Percentiles rank a stretch among this genome's conserved stretches.
These are phyloP conservation scores for Ranitomeya variabilis DNA, from an alignment of 2,113 vertebrate genomes.

Conservation along the genomic window DNA sequence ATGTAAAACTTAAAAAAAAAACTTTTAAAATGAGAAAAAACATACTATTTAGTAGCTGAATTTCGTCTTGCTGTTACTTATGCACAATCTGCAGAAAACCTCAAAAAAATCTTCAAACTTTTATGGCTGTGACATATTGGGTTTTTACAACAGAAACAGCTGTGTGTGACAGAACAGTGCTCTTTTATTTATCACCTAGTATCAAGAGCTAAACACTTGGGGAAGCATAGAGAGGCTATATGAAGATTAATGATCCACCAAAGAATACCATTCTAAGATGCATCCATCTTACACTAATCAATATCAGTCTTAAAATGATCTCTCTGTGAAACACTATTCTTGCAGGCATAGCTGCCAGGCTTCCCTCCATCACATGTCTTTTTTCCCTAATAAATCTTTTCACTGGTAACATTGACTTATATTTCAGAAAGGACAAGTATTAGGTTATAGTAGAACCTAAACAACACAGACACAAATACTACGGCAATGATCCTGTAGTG, in stretches of 20 bases:
- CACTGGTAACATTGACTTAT: slow-evolving; percentile 55
- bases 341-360: slow-evolving; percentile 58
- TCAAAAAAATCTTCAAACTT: neutral
- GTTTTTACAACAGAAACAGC: slow-evolving; percentile 44
- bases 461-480: slow-evolving; percentile 55
- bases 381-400: slow-evolving; percentile 59
- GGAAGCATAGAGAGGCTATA: slow-evolving; percentile 63
- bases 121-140: slow-evolving; percentile 22
- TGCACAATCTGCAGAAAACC: neutral
- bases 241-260: slow-evolving; percentile 70
- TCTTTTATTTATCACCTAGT: slow-evolving; percentile 58
- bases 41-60: neutral
- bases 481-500: slow-evolving; percentile 40
- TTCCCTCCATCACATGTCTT: slow-evolving; percentile 61
- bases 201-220: slow-evolving; percentile 62
- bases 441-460: slow-evolving; percentile 58
- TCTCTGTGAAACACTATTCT: slow-evolving; percentile 59
- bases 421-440: slow-evolving; percentile 50
- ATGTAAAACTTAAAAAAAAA: neutral
- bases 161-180: slow-evolving; percentile 54
- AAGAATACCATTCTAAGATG: slow-evolving; percentile 70
- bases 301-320: slow-evolving; percentile 69
- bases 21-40: neutral
- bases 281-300: slow-evolving; percentile 70
- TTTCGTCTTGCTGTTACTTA: neutral